A percentile compares a stretch with the other conserved stretches of the same genome.
Evolutionary conservation across 2,888 invertebrate genomes (phyloP).

Genomic region (Tenodera sinensis): DNA sequence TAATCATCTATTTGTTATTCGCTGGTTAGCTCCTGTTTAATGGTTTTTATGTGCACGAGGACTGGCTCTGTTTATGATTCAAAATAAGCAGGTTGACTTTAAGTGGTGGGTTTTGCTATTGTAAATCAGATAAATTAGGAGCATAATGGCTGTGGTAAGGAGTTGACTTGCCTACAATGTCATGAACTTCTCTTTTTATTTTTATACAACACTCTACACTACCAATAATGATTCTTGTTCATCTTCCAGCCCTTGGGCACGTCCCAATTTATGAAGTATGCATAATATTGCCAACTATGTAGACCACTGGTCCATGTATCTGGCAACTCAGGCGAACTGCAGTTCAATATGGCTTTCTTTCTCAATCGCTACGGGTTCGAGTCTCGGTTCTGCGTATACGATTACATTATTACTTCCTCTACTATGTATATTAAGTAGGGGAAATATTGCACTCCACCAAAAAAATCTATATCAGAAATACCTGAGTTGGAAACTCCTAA

Average conservation of each 20-base stretch:
- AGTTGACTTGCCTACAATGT: neutral
- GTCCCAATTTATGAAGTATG: neutral
- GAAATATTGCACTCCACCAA: no score
- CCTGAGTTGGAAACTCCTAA: no score
- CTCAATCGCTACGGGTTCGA: no score
- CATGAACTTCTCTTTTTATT: neutral
- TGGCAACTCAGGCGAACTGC: no score
- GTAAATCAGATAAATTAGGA: neutral
- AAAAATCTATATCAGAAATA: no score
- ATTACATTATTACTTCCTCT: no score
- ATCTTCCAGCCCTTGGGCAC: neutral
- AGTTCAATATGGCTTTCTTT: no score
- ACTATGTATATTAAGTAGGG: no score
- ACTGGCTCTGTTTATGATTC: neutral
- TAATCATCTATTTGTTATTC: neutral
- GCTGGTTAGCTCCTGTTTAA: neutral
- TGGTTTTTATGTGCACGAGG: neutral
- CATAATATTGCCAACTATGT: neutral
- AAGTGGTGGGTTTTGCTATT: neutral
- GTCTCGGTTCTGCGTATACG: no score
- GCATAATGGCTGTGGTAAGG: neutral
- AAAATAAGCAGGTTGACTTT: neutral
- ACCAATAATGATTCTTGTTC: neutral
- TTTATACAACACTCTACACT: neutral
- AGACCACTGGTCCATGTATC: no score